A percentile compares a stretch with the other conserved stretches of the same genome.
phyloP scores from a whole-genome alignment of 2,888 invertebrate species.

The Drosophila borealis region DNA sequence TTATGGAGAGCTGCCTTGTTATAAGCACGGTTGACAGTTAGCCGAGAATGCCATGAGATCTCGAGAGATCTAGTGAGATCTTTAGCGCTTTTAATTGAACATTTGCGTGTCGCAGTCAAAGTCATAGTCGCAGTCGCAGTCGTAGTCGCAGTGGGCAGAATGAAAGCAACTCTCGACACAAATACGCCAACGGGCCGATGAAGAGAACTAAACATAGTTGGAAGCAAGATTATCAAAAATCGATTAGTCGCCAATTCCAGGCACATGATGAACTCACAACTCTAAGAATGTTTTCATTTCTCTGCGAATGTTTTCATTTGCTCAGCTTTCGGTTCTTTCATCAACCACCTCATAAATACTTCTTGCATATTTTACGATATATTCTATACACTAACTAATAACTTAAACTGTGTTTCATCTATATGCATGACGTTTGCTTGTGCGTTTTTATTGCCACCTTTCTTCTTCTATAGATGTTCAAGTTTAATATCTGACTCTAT shows the following conservation, averaged over 20 bases:
- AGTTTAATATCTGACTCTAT: background rate
- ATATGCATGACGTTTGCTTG: too few species aligned
- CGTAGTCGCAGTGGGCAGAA: background rate
- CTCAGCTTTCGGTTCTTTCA: slow-evolving; percentile 21
- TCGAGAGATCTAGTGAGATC: slow-evolving; percentile 25
- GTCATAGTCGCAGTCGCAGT: too few species aligned
- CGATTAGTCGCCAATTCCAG: slow-evolving; percentile 21
- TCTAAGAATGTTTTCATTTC: background rate
- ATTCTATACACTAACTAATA: too few species aligned
- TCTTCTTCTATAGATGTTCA: too few species aligned
- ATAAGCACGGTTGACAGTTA: slow-evolving; percentile 45
- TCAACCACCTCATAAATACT: background rate
- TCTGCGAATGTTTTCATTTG: slow-evolving; percentile 1
- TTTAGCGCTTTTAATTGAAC: slow-evolving; percentile 58
- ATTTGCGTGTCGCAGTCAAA: slow-evolving; percentile 62
- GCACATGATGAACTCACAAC: background rate
- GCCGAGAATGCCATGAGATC: slow-evolving; percentile 18
- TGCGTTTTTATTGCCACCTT: too few species aligned
- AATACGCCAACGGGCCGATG: slow-evolving; percentile 7
- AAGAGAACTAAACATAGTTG: slow-evolving; percentile 3
- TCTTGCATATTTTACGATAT: too few species aligned
- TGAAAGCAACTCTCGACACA: slow-evolving; percentile 40
- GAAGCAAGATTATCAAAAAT: slow-evolving; percentile 14
- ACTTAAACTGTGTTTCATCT: too few species aligned
- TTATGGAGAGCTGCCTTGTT: slow-evolving; percentile 40